These are phyloP conservation scores for Drosophila trapezifrons DNA, from an alignment of 1,140 invertebrate genomes.

Conservation along the genomic window DNA sequence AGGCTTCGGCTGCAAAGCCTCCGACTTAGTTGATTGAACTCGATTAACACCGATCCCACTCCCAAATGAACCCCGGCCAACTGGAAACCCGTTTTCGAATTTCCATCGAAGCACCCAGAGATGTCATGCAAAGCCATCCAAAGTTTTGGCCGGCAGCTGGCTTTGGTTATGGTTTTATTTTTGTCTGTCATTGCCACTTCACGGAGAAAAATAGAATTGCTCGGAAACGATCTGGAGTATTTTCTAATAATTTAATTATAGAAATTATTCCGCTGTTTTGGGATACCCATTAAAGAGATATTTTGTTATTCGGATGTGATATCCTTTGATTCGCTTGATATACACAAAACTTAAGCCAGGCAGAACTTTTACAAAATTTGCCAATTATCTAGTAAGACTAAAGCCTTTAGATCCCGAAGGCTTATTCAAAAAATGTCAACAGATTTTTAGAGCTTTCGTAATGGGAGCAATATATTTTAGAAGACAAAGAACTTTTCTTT, in stretches of 20 bases:
- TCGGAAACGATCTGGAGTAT: not conserved
- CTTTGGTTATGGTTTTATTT: slow-evolving; percentile 17
- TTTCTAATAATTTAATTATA: not conserved
- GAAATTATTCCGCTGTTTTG: not conserved
- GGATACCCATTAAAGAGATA: not conserved
- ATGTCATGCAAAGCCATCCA: slow-evolving; percentile 13
- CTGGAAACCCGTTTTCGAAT: slow-evolving; percentile 36
- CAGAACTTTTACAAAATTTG: not conserved
- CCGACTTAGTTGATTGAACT: slow-evolving; percentile 41
- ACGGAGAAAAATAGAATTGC: not conserved
- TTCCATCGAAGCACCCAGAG: slow-evolving; percentile 21
- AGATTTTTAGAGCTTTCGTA: too few relatives aligned
- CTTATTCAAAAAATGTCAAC: not conserved
- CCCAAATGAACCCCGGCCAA: slow-evolving; percentile 24
- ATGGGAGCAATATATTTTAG: not conserved
- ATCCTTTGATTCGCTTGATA: not conserved
- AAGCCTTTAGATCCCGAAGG: too few relatives aligned
- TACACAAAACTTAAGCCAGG: not conserved
- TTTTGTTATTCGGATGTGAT: not conserved
- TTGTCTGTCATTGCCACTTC: slow-evolving; percentile 19
- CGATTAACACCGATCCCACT: slow-evolving; percentile 25
- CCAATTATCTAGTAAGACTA: too few relatives aligned
- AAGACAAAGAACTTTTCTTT: not conserved
- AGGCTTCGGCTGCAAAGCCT: slow-evolving; percentile 8
- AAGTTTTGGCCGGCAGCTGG: slow-evolving; percentile 27